phyloP scores from a whole-genome alignment of 2,113 vertebrate species.

The Rostratula benghalensis region DNA sequence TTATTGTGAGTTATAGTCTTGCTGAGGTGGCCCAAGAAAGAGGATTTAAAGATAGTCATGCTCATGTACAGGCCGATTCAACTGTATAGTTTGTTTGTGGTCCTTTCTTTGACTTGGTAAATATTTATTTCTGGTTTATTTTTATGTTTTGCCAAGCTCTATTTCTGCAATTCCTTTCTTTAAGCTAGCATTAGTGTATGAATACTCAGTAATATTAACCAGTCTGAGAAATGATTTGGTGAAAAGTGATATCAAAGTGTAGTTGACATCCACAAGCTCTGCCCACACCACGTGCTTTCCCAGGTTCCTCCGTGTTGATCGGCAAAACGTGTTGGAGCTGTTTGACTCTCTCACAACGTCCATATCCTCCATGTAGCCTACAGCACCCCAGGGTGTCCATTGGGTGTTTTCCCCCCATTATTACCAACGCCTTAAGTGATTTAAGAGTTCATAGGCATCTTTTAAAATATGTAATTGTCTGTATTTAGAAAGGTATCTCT shows the following conservation, averaged over 20 bases:
- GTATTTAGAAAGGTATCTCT: neutral
- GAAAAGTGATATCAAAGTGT: neutral
- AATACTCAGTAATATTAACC: neutral
- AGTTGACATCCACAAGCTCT: fast-evolving
- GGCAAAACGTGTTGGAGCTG: neutral
- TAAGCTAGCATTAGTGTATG: neutral
- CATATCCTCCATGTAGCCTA: neutral
- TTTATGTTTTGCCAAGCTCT: neutral
- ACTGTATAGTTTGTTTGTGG: neutral
- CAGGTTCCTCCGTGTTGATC: neutral
- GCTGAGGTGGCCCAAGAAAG: neutral
- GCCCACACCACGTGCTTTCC: neutral
- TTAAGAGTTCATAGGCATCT: neutral
- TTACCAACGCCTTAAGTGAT: neutral
- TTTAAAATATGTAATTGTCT: neutral
- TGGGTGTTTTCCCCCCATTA: neutral
- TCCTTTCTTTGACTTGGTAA: neutral
- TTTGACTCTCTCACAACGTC: neutral
- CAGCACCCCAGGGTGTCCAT: neutral
- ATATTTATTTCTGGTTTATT: conserved; percentile 12
- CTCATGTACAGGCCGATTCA: neutral
- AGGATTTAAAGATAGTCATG: neutral
- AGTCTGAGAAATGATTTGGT: neutral
- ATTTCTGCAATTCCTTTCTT: neutral
- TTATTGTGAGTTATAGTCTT: neutral